phyloP scores from a whole-genome alignment of 2,113 vertebrate species.

The Sterna hirundo region DNA sequence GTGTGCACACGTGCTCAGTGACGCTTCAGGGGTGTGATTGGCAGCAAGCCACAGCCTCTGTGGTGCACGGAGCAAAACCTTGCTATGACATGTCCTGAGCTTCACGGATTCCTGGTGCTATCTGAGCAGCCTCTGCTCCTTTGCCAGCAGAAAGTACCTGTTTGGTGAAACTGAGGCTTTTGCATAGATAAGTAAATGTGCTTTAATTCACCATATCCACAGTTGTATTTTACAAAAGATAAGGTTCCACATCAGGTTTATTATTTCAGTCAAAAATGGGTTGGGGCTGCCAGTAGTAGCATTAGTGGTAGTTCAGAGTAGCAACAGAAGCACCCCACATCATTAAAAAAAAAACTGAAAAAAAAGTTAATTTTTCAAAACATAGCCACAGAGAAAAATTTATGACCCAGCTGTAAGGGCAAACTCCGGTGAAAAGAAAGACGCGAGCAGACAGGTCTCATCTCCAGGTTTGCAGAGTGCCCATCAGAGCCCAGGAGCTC shows the following conservation, averaged over 20 bases:
- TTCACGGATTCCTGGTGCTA: not conserved
- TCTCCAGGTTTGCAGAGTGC: not conserved
- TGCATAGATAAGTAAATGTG: not conserved
- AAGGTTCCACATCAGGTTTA: not conserved
- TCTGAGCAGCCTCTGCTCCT: not conserved
- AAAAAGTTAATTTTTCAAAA: not conserved
- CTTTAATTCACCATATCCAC: not conserved
- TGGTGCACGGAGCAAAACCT: not conserved
- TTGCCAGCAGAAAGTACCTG: not conserved
- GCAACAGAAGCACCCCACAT: not conserved
- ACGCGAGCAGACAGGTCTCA: not conserved
- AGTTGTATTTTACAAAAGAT: not conserved
- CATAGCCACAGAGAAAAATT: not conserved
- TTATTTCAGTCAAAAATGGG: not conserved
- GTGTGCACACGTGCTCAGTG: accelerated
- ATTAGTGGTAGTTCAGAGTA: not conserved
- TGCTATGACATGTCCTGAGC: not conserved
- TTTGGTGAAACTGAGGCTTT: not conserved
- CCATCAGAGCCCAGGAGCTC: not conserved
- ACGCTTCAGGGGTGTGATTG: not conserved
- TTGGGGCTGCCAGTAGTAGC: not conserved
- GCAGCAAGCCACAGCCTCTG: too few species aligned
- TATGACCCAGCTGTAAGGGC: not conserved
- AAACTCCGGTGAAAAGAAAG: not conserved
- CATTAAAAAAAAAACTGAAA: not conserved